phyloP scores from a whole-genome alignment of 64 coral and sea anemone genomes.

The Porites australiensis region DNA sequence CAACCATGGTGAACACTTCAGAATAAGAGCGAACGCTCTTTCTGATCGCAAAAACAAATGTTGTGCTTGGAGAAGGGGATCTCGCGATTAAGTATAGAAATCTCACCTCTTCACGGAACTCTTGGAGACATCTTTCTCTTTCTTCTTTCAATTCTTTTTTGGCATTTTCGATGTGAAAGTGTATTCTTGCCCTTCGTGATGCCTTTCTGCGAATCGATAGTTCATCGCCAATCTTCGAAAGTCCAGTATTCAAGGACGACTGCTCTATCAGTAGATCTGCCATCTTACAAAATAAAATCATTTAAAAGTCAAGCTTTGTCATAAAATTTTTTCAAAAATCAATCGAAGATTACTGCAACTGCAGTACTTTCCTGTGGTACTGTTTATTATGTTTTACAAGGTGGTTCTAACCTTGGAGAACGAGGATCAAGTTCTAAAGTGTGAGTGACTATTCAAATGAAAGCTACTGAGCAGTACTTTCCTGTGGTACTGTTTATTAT shows the following conservation, averaged over 20 bases:
- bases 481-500: too few relatives aligned
- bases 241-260: conserved; percentile 33
- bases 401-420: too few relatives aligned
- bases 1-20: too few relatives aligned
- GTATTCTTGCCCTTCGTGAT: conserved; percentile 24
- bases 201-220: conserved; percentile 40
- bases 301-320: too few relatives aligned
- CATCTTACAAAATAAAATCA: conserved; percentile 23
- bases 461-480: too few relatives aligned
- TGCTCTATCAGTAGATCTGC: conserved; percentile 36
- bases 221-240: conserved; percentile 47
- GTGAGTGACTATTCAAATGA: too few relatives aligned
- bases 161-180: conserved; percentile 10
- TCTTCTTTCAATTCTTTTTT: conserved; percentile 47
- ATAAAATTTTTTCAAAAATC: not conserved
- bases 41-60: too few relatives aligned
- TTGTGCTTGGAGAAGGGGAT: not conserved
- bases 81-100: not conserved
- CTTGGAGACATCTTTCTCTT: conserved; percentile 12
- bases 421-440: too few relatives aligned
- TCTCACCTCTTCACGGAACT: conserved; percentile 44
- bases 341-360: not conserved
- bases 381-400: too few relatives aligned
- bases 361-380: too few relatives aligned
- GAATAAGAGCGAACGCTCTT: too few relatives aligned